phyloP scores from a whole-genome alignment of 2,797 vertebrate species.

The Fistularia tabacaria region DNA sequence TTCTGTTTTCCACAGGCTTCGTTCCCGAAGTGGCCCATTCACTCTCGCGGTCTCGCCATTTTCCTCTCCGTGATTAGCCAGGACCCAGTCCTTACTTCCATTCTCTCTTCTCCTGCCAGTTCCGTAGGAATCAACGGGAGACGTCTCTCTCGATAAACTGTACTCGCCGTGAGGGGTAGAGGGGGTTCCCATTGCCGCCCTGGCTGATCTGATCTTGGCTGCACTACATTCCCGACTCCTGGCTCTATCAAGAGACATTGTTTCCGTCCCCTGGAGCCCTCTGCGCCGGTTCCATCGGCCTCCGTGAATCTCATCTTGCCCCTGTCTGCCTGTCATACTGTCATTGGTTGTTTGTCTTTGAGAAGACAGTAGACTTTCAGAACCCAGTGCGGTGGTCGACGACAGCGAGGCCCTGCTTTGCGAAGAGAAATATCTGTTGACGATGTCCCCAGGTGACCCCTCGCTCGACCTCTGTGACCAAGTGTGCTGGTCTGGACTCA shows the following conservation, averaged over 20 bases:
- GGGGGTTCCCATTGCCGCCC: slow-evolving; percentile 13
- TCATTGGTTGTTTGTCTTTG: too few relatives aligned
- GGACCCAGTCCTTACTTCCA: slow-evolving; percentile 1
- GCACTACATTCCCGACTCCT: slow-evolving; percentile 44
- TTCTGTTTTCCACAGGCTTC: slow-evolving; percentile 1
- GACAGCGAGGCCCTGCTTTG: too few relatives aligned
- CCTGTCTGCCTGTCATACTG: slow-evolving; percentile 1
- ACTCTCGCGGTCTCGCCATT: not conserved
- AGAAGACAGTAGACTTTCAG: too few relatives aligned
- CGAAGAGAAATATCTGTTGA: too few relatives aligned
- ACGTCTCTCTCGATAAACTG: slow-evolving; percentile 8
- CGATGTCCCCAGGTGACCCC: slow-evolving; percentile 7
- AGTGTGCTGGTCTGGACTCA: slow-evolving; percentile 4
- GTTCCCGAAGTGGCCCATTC: slow-evolving; percentile 4
- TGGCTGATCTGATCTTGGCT: slow-evolving; percentile 33
- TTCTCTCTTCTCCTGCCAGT: slow-evolving; percentile 7
- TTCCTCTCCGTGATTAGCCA: slow-evolving; percentile 3
- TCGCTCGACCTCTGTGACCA: slow-evolving; percentile 17
- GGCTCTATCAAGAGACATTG: slow-evolving; percentile 62
- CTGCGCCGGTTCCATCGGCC: slow-evolving; percentile 5
- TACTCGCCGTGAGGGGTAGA: not conserved
- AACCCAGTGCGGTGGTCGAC: too few relatives aligned
- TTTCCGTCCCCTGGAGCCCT: slow-evolving; percentile 30
- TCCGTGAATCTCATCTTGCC: slow-evolving; percentile 23
- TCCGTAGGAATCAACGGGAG: slow-evolving; percentile 2